Conservation (phyloP, 2,797 vertebrate genomes). For the Serranus cabrilla region DNA sequence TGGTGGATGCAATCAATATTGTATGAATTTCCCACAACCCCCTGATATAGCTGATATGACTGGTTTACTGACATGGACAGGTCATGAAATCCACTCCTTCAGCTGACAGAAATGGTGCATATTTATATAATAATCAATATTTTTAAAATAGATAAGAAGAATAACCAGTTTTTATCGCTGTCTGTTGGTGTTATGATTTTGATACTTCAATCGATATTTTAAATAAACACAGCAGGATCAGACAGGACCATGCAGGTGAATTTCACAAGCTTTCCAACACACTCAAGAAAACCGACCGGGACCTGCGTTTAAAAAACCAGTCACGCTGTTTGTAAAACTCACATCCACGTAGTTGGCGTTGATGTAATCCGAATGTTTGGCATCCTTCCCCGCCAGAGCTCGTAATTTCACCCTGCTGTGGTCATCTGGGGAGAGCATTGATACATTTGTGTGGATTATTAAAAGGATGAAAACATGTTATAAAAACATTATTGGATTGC, state of each 20-base stretch:
- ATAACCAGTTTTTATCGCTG: not conserved
- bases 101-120: constrained; percentile 15
- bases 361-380: constrained; percentile 99
- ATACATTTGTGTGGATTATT: constrained; percentile 56
- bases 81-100: constrained; percentile 31
- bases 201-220: constrained; percentile 29
- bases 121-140: constrained; percentile 31
- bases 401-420: constrained; percentile 98
- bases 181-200: constrained; percentile 10
- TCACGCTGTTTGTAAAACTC: constrained; percentile 77
- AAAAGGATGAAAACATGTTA: constrained; percentile 53
- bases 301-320: not conserved
- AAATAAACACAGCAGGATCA: constrained; percentile 16
- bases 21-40: constrained; percentile 23
- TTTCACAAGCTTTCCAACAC: constrained; percentile 18
- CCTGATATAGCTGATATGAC: constrained; percentile 8
- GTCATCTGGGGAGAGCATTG: constrained; percentile 88
- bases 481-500: constrained; percentile 57
- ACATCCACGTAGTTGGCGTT: constrained; percentile 99
- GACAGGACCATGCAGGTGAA: not conserved
- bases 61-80: constrained; percentile 33
- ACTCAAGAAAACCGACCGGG: not conserved
- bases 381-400: constrained; percentile 95
- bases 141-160: constrained; percentile 8
- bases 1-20: constrained; percentile 32